Evolutionary conservation across 2,888 invertebrate genomes (phyloP).

Genomic region (Ectemnius continuus): DNA sequence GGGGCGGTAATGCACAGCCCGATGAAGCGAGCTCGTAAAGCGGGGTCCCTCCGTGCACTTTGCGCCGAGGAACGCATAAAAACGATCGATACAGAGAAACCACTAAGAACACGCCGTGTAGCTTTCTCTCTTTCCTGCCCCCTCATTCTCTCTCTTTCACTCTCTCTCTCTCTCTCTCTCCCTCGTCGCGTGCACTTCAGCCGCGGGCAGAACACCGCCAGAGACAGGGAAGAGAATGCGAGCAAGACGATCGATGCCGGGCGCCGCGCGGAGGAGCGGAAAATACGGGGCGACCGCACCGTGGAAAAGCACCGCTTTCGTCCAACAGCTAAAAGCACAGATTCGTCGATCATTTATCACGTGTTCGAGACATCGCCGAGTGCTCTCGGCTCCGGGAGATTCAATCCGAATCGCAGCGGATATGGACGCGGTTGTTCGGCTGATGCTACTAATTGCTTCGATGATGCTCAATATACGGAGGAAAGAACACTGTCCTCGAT

Average conservation of each 20-base stretch:
- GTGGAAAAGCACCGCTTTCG: not conserved
- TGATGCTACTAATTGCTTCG: no score
- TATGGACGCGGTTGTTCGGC: no score
- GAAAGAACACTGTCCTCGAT: no score
- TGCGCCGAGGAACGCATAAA: constrained; percentile 4
- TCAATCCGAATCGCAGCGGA: no score
- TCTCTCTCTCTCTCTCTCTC: no score
- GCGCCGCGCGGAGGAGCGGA: not conserved
- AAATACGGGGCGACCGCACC: not conserved
- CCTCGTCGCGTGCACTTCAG: not conserved
- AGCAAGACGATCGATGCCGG: constrained; percentile 5
- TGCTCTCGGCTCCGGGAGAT: no score
- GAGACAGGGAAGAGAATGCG: constrained; percentile 4
- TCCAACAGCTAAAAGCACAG: not conserved
- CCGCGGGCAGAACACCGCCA: constrained; percentile 2
- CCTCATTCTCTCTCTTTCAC: no score
- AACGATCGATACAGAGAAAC: constrained; percentile 12
- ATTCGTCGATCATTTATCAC: constrained; percentile 5
- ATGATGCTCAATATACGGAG: no score
- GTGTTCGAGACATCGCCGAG: no score
- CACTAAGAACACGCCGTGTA: constrained; percentile 16
- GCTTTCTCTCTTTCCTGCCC: no score
- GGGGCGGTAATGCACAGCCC: not conserved
- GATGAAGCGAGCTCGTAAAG: constrained; percentile 3
- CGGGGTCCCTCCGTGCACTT: constrained; percentile 4